phyloP scores from a whole-genome alignment of 2,888 invertebrate genomes.

The Zygogramma bicolorata region DNA sequence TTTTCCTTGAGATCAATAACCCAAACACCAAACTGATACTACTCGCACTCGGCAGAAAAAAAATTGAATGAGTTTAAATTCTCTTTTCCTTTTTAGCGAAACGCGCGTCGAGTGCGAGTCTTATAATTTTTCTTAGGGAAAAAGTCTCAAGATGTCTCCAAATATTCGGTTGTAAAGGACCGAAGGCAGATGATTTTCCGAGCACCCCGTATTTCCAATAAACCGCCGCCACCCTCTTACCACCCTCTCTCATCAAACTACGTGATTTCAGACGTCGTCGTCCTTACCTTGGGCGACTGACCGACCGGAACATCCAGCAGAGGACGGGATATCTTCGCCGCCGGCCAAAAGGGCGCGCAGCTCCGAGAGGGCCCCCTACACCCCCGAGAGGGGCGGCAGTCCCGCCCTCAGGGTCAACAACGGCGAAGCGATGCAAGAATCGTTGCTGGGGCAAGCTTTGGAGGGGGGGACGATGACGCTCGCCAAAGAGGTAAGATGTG shows the following conservation, averaged over 20 bases:
- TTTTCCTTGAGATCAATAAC: too few relatives aligned
- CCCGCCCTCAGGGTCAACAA: slow-evolving; percentile 69
- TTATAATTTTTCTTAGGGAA: too few relatives aligned
- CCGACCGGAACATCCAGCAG: slow-evolving; percentile 64
- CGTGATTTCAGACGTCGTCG: slow-evolving; percentile 68
- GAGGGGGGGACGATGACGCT: slow-evolving; percentile 77
- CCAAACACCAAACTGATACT: too few relatives aligned
- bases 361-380: slow-evolving; percentile 67
- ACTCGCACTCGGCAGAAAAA: too few relatives aligned
- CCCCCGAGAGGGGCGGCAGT: slow-evolving; percentile 69
- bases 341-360: slow-evolving; percentile 80
- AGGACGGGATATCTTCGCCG: slow-evolving; percentile 74
- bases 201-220: background rate
- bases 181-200: too few relatives aligned
- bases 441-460: slow-evolving; percentile 81
- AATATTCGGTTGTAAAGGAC: too few relatives aligned
- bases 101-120: too few relatives aligned
- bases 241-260: background rate
- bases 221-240: background rate
- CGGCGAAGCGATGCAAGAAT: slow-evolving; percentile 78
- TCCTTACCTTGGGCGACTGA: slow-evolving; percentile 75
- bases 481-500: slow-evolving; percentile 66
- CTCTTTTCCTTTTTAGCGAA: too few relatives aligned
- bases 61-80: too few relatives aligned
- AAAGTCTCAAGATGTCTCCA: too few relatives aligned